Conservation (phyloP, 2,888 invertebrate species). For the Sinotaia quadrata region DNA sequence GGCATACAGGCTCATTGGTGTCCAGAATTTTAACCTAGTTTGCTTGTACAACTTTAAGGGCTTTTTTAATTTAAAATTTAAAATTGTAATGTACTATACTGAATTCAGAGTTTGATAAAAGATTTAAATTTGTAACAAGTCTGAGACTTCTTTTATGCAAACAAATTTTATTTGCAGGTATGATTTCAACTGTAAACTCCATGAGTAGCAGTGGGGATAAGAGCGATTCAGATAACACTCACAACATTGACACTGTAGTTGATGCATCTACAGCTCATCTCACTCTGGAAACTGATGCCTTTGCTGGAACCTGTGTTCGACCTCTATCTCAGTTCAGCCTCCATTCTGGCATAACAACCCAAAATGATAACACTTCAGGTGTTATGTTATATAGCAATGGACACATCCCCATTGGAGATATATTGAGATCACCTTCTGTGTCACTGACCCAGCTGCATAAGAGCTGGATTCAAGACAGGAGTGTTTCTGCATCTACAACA, state of each 20-base stretch:
- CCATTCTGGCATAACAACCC: neutral
- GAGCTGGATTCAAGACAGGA: constrained; percentile 46
- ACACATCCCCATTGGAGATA: constrained; percentile 5
- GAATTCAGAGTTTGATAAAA: too few species aligned
- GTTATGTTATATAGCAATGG: constrained; percentile 31
- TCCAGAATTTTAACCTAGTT: too few species aligned
- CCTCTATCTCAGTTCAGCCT: neutral
- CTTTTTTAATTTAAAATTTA: too few species aligned
- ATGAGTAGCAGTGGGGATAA: constrained; percentile 55
- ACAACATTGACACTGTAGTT: neutral
- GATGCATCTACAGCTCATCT: neutral
- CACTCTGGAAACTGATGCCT: neutral
- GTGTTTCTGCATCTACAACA: constrained; percentile 75
- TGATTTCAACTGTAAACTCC: constrained; percentile 75
- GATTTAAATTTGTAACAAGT: too few species aligned
- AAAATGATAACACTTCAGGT: constrained; percentile 36
- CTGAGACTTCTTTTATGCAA: too few species aligned
- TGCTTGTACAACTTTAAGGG: too few species aligned
- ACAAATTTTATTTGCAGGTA: constrained; percentile 17
- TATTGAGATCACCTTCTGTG: constrained; percentile 15
- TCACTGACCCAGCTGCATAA: constrained; percentile 12
- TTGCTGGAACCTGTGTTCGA: neutral
- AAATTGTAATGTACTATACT: too few species aligned
- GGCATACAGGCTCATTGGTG: too few species aligned
- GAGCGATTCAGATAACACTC: neutral